Conservation (phyloP, 2,888 invertebrate genomes). For the Lutraria lutraria region DNA sequence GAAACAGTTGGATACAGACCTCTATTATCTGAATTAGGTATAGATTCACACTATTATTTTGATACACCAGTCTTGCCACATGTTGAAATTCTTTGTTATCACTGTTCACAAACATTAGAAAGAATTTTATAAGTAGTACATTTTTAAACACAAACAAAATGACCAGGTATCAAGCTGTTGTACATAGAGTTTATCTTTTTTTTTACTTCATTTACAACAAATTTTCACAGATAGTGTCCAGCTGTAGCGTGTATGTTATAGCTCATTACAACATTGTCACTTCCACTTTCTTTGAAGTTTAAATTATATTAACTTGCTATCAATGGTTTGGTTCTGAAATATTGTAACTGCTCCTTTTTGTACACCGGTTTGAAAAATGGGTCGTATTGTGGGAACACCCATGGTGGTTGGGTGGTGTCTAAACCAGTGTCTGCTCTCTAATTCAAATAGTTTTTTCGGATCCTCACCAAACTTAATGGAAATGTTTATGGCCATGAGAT, state of each 20-base stretch:
- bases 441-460: no score
- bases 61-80: background rate
- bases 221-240: background rate
- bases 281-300: constrained; percentile 18
- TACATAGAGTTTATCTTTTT: background rate
- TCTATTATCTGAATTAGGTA: background rate
- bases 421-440: no score
- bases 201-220: background rate
- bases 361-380: no score
- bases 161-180: background rate
- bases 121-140: background rate
- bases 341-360: no score
- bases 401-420: no score
- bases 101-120: background rate
- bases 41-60: background rate
- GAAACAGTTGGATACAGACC: background rate
- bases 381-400: no score
- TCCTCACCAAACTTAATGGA: no score
- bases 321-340: background rate
- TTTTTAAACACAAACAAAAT: background rate
- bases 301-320: no score
- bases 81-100: background rate
- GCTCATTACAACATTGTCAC: background rate
- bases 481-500: no score
- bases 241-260: background rate